Evolutionary conservation across 30 jellyfish, hydroid and myxozoan genomes (phyloP), one percentile per base, ranked within the genome.

Genomic region (Pelagia noctiluca): DNA sequence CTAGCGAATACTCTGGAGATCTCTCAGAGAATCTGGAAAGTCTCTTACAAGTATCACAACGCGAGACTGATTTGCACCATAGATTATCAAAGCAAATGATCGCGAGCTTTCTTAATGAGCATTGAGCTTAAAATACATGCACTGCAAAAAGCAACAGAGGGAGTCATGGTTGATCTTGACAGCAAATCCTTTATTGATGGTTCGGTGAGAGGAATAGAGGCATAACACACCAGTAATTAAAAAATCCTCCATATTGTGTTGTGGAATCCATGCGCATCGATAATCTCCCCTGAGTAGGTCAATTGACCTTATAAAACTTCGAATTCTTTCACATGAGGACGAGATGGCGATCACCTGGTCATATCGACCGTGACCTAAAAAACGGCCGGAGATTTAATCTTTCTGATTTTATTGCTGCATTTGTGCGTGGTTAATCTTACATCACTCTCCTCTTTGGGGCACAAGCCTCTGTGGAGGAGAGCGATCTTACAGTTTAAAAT

Each of bases 271-370:
- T 52, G 80, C 86, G 70, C 84, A 69, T 35, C 24, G 57, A 19
- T 82, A 82, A 82, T 82, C 92, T 28, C 72, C 64, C 74, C 73
- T 50, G 80, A 47, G 92, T 70, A 82, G 92, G 92, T 82, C 92
- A 82, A 66, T 13, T 82, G 92, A 82, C 92, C 92, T 82, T 82
- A 69, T 69, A 70, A 82, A 82, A 48, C 92, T 73, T 63, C 70
- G 92, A 68, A 82, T 68, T 49, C 86, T 86, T 66, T 42, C 61
- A 82, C 80, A 69, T 68, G 92, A 66, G 85, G 36, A 83, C 71
- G 16, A 46, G 50, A 82, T 66, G 32, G 63, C 86, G 57, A 50
- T 70, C 80, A 82, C 71, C 74, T 31, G 92, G 80, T 83, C 75
- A 80, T 63, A 68, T 52, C 52, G 69, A 80, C 21, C 38, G 80